Conservation (phyloP, 2,113 vertebrate genomes). For the Rhynchomys soricoides region DNA sequence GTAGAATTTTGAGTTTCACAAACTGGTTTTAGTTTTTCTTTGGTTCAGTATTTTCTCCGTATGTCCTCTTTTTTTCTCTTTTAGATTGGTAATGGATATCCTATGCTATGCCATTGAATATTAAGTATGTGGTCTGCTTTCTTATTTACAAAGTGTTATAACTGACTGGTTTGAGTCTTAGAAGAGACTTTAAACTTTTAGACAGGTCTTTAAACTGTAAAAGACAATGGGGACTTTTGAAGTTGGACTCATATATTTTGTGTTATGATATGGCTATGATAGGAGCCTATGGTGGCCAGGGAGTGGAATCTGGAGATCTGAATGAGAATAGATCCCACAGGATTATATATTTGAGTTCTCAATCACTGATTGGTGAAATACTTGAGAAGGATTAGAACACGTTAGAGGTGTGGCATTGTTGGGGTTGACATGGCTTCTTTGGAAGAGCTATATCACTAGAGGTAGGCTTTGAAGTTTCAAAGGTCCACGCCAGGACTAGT, state of each 20-base stretch:
- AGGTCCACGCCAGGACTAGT: neutral
- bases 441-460: neutral
- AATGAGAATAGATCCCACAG: too few relatives aligned
- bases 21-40: neutral
- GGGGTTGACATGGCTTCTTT: neutral
- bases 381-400: neutral
- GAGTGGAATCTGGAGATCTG: neutral
- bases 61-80: neutral
- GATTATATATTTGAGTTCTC: neutral
- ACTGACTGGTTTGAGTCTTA: neutral
- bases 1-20: neutral
- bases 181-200: neutral
- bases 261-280: too few relatives aligned
- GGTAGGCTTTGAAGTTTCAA: neutral
- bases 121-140: neutral
- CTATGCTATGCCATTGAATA: neutral
- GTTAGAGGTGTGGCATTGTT: neutral
- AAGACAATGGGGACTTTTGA: neutral
- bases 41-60: neutral
- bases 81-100: neutral
- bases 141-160: neutral
- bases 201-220: neutral
- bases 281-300: too few relatives aligned
- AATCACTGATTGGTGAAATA: neutral
- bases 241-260: neutral